Evolutionary conservation across 2,888 invertebrate species (phyloP), one percentile per base, ranked within the genome.

Genomic region (Himalopsyche anomala): DNA sequence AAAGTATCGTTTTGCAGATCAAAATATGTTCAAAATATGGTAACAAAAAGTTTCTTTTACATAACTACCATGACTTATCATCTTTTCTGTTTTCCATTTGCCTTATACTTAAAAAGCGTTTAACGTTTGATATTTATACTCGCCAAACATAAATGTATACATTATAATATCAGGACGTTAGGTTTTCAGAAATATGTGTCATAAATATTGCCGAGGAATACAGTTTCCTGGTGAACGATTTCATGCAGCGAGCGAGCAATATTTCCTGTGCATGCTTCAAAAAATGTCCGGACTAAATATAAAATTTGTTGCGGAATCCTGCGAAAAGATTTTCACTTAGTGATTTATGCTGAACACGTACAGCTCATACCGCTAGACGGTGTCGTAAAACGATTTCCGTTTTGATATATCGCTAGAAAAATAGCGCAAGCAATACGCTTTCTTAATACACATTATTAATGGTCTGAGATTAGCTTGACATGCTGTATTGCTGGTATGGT

Each of bases 371-470:
- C 62, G 62, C 62, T 62, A 62, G n/a, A 62, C 19, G 62, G 62
- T 62, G 62, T 62, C 62, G 62, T 62, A 62, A 62, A 62, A 62
- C 62, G 62, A 62, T 62, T 62, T 62, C 9, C 28, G 62, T 62
- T 51, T 19, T 62, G 62, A 62, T 62, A 62, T 62, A 62, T 62
- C 62, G 62, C 19, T 62, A 62, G 19, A 62, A 62, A 62, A 62
- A 62, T 19, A 62, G 62, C 62, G 62, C 28, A 28, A 62, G 28
- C 62, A 28, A 62, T 62, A 62, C 62, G 62, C 28, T 62, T 62
- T 62, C 62, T 62, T 62, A 62, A 28, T 62, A 28, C 62, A 62
- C 62, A 62, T 62, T 62, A 62, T 62, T 62, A 62, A 62, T 62
- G 62, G 62, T 62, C 0, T 62, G n/a, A 62, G 62, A 62, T 62